A percentile compares a stretch with the other conserved stretches of the same genome.
Conservation (phyloP, 92 coral and sea anemone genomes). For the Zoanthus gigantus region DNA sequence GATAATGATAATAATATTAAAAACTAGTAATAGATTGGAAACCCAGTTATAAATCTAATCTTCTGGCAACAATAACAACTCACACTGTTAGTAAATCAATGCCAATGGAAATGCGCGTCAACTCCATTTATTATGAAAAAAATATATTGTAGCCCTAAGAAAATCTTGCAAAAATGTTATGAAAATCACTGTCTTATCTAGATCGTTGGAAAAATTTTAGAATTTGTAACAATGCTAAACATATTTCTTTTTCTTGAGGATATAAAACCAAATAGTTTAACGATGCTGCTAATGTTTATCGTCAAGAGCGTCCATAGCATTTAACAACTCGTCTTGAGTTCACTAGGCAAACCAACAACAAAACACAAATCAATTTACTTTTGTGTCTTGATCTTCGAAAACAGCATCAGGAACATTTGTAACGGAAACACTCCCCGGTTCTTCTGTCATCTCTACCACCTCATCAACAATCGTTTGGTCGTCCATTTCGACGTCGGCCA, state of each 20-base stretch:
- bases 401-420: slow-evolving; percentile 88
- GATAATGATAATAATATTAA: too few species aligned
- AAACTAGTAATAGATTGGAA: too few species aligned
- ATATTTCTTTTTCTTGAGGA: neutral
- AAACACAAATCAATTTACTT: slow-evolving; percentile 62
- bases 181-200: too few species aligned
- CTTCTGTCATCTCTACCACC: slow-evolving; percentile 29
- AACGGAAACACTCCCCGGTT: slow-evolving; percentile 80
- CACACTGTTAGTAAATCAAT: too few species aligned
- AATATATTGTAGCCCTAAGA: too few species aligned
- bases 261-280: neutral
- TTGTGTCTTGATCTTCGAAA: slow-evolving; percentile 73
- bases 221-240: neutral
- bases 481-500: slow-evolving; percentile 50
- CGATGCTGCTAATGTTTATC: neutral
- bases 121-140: too few species aligned
- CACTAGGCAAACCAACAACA: neutral
- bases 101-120: too few species aligned
- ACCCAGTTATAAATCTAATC: too few species aligned
- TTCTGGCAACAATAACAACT: too few species aligned
- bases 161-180: too few species aligned
- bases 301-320: neutral
- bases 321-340: slow-evolving; percentile 8
- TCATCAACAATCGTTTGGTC: neutral
- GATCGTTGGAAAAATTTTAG: neutral